These are phyloP conservation scores for Blera fallax DNA, from an alignment of 2,888 invertebrate genomes.

Conservation along the genomic window DNA sequence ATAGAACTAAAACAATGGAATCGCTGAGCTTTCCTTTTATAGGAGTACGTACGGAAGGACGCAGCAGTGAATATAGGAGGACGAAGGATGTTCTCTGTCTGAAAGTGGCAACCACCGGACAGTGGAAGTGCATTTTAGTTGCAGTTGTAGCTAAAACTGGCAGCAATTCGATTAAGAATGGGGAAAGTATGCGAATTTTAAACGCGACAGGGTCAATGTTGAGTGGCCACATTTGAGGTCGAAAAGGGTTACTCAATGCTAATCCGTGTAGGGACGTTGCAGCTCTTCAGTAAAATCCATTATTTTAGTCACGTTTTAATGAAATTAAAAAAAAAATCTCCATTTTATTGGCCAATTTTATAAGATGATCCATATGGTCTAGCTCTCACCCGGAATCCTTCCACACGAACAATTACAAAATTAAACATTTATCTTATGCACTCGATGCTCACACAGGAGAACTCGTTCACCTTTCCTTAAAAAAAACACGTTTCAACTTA, in stretches of 20 bases:
- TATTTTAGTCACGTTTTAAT: background rate
- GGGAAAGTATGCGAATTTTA: conserved; percentile 23
- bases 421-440: conserved; percentile 11
- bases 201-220: background rate
- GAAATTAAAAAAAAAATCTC: no score
- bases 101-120: conserved; percentile 16
- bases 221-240: background rate
- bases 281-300: no score
- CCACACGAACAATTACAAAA: conserved; percentile 10
- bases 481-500: background rate
- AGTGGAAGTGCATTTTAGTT: conserved; percentile 29
- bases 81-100: conserved; percentile 10
- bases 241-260: conserved; percentile 25
- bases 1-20: conserved; percentile 69
- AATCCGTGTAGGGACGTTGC: background rate
- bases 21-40: conserved; percentile 68
- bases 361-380: background rate
- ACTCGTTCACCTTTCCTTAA: background rate
- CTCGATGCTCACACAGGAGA: background rate
- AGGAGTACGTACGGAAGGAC: background rate
- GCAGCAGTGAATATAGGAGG: conserved; percentile 8
- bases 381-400: background rate
- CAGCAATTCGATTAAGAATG: conserved; percentile 22
- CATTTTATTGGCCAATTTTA: background rate
- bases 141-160: conserved; percentile 24